Conservation (phyloP, 2,797 vertebrate genomes). For the Selene dorsalis region DNA sequence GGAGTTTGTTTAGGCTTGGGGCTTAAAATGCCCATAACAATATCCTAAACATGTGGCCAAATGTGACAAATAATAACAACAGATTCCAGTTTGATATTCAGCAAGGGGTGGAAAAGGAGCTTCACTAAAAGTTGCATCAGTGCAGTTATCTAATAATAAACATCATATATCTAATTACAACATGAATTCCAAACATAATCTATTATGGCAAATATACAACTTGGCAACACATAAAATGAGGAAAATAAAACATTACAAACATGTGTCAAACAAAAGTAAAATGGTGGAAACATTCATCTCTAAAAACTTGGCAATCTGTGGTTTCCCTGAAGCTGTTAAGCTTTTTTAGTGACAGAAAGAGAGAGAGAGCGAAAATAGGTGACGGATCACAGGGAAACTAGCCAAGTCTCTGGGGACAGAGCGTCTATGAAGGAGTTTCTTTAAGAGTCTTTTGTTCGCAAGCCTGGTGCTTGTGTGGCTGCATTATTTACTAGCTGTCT, state of each 20-base stretch:
- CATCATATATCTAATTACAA: not conserved
- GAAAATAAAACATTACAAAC: not conserved
- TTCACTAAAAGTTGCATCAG: not conserved
- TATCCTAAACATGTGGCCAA: not conserved
- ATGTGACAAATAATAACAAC: conserved; percentile 8
- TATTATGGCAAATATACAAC: not conserved
- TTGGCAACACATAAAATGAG: not conserved
- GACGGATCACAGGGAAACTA: not conserved
- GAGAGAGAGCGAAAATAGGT: not conserved
- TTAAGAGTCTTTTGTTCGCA: not conserved
- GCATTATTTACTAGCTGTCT: not conserved
- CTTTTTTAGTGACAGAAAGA: not conserved
- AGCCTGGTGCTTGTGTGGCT: not conserved
- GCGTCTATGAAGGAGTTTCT: not conserved
- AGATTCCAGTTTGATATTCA: not conserved
- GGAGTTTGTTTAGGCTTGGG: conserved; percentile 20
- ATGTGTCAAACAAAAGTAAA: not conserved
- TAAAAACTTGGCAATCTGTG: not conserved
- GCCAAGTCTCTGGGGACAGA: not conserved
- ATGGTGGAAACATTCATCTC: not conserved
- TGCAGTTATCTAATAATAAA: not conserved
- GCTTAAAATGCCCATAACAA: not conserved
- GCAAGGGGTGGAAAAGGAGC: not conserved
- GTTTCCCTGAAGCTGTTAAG: not conserved
- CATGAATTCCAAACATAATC: not conserved